These are phyloP conservation scores for Irena cyanogastra DNA, from an alignment of 2,113 vertebrate species.

Conservation along the genomic window DNA sequence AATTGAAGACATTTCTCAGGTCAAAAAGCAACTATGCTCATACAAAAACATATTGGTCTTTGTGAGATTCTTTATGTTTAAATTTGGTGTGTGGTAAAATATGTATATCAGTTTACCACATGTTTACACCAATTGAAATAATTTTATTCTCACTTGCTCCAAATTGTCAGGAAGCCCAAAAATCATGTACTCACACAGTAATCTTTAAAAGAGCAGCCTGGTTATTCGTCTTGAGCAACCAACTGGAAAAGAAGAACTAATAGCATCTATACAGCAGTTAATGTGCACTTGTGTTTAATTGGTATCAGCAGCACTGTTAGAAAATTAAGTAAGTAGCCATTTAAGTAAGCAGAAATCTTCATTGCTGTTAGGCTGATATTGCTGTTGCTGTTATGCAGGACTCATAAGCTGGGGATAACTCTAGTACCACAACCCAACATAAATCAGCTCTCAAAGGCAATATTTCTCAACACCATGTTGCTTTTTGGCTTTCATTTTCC, in stretches of 20 bases:
- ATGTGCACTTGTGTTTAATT: slow-evolving; percentile 51
- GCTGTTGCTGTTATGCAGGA: background rate
- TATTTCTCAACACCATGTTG: slow-evolving; percentile 52
- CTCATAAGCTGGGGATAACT: background rate
- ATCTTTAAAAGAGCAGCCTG: background rate
- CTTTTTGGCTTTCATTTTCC: slow-evolving; percentile 53
- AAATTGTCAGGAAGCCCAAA: slow-evolving; percentile 4
- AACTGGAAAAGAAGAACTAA: slow-evolving; percentile 41
- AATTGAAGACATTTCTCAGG: background rate
- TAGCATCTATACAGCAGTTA: slow-evolving; percentile 22
- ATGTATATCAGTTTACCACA: background rate
- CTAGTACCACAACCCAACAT: background rate
- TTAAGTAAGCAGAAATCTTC: slow-evolving; percentile 52
- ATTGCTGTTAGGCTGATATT: background rate
- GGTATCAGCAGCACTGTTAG: background rate
- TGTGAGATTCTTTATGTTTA: background rate
- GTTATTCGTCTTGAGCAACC: slow-evolving; percentile 34
- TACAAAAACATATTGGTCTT: background rate
- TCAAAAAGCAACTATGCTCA: background rate
- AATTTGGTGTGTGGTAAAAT: background rate
- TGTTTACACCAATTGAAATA: background rate
- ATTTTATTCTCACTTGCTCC: slow-evolving; percentile 14
- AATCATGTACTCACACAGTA: background rate
- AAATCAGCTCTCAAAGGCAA: slow-evolving; percentile 52
- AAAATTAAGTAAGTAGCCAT: slow-evolving; percentile 59